These are phyloP conservation scores for Raja brachyura DNA, from an alignment of 2,113 vertebrate genomes.

Conservation along the genomic window DNA sequence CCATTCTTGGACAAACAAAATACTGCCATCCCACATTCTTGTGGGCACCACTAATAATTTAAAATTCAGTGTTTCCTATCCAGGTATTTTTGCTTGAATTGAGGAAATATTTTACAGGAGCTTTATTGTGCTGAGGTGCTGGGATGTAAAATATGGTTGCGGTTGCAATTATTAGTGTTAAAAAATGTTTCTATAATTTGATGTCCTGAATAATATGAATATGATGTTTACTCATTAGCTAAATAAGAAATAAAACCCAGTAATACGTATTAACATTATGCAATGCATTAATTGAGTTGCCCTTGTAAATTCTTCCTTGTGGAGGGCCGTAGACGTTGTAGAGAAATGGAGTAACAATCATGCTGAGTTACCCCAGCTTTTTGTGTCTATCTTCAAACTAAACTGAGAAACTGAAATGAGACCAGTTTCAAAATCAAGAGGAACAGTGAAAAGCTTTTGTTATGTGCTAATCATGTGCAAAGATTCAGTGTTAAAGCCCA, in stretches of 20 bases:
- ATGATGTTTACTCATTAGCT: neutral
- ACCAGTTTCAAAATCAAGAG: no score
- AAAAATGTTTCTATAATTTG: neutral
- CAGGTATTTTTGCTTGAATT: neutral
- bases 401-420: neutral
- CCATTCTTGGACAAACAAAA: neutral
- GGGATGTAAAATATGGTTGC: neutral
- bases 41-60: neutral
- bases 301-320: neutral
- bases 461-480: neutral
- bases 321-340: neutral
- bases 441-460: no score
- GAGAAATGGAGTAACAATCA: neutral
- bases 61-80: neutral
- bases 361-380: no score
- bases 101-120: neutral
- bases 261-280: neutral
- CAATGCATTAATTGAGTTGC: neutral
- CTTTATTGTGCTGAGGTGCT: neutral
- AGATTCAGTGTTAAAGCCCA: neutral
- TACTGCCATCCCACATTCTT: neutral
- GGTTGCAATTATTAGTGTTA: neutral
- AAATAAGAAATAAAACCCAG: neutral
- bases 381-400: no score
- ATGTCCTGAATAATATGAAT: constrained; percentile 4